Base-by-base conservation (phyloP, 2,797 vertebrate genomes). In the Trachops cirrhosus region DNA sequence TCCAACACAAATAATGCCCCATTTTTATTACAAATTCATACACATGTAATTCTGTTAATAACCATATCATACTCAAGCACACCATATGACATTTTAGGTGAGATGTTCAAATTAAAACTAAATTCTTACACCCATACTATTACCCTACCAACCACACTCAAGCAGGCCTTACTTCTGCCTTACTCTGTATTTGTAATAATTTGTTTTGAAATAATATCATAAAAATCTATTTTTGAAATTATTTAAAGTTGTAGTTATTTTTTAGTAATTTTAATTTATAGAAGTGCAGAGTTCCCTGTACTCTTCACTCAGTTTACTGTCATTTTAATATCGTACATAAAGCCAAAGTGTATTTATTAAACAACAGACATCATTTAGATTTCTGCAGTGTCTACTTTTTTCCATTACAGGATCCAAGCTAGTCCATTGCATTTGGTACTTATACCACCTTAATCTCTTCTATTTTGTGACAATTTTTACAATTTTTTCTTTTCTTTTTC, bases 381-480 rank as follows among this genome's bases (percentile, higher is more conserved):
- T 37, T 26, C 32, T 4, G 1, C 4, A 59, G 32, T 57, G 71
- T 64, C 21, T 34, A 59, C 22, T 67, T 6, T 24, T 5, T 5
- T 62, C 16, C 3, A 19, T 39, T 80, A 24, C 0, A 48, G 3
- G 7, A 64, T 86, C 3, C 2, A 67, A 16, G 77, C 1, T 26
- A 44, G 2, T 44, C 16, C 18, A 71, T 77, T 92, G 5, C 6
- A 37, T 46, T 83, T 15, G 46, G 3, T 39, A 82, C 4, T 9
- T 14, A 57, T 16, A 6, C 2, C 2, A 3, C 6, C 1, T 54
- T 19, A 26, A 3, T n/a, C 1, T 71, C 2, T 59, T 71, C 9
- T 21, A 64, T 14, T 21, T 22, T 77, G 32, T 46, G 39, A 68
- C 8, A 32, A 18, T 19, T 44, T 15, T 37, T 79, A 2, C 48